phyloP scores from a whole-genome alignment of 2,113 vertebrate genomes.

The Potamarius usumacintae region DNA sequence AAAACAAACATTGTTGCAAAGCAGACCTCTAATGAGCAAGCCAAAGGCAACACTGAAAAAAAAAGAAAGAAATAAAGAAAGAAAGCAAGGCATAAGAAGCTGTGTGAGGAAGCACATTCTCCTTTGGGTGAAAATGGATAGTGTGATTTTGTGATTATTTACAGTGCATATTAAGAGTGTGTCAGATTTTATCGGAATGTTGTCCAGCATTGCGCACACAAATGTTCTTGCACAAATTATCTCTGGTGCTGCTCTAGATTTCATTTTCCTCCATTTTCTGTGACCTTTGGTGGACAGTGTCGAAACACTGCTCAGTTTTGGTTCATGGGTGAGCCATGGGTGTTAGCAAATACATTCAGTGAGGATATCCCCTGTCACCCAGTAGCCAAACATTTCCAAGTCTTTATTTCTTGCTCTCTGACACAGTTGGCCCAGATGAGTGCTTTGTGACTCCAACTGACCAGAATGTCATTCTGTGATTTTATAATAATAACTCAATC shows the following conservation, averaged over 20 bases:
- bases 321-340: neutral
- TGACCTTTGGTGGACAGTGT: neutral
- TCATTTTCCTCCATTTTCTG: neutral
- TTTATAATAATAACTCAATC: neutral
- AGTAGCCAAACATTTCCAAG: neutral
- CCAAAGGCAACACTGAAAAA: conserved; percentile 16
- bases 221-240: neutral
- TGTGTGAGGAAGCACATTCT: neutral
- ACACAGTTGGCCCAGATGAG: neutral
- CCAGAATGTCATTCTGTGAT: neutral
- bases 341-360: neutral
- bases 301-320: neutral
- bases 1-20: conserved; percentile 15
- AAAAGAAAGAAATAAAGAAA: neutral
- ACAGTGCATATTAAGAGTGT: neutral
- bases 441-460: neutral
- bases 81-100: neutral
- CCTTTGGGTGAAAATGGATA: conserved; percentile 3
- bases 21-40: conserved; percentile 19
- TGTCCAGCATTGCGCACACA: neutral
- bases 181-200: neutral
- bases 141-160: conserved; percentile 13
- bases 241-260: neutral
- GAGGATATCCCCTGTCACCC: neutral
- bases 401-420: neutral